These are phyloP conservation scores for Dipodomys merriami DNA, from an alignment of 2,113 vertebrate genomes.

Conservation along the genomic window DNA sequence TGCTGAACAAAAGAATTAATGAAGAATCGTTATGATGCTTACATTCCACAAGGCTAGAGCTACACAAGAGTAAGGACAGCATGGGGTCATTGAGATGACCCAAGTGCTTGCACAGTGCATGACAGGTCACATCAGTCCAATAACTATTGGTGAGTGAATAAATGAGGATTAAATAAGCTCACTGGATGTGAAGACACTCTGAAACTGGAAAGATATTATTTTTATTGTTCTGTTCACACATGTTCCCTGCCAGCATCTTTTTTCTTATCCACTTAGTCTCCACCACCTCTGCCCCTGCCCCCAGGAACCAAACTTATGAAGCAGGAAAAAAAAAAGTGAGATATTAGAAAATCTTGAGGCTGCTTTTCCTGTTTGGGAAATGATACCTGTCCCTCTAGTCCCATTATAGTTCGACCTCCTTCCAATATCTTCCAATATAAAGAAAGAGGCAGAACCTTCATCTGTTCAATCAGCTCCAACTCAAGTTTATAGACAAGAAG, in stretches of 20 bases:
- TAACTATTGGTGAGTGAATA: not conserved
- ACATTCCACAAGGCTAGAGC: not conserved
- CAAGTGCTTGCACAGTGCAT: not conserved
- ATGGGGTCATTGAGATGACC: not conserved
- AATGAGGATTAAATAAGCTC: slow-evolving; percentile 11
- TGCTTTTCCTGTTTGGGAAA: slow-evolving; percentile 29
- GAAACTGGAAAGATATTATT: not conserved
- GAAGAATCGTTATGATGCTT: not conserved
- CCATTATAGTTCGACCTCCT: not conserved
- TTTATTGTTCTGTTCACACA: slow-evolving; percentile 10
- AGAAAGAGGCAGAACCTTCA: not conserved
- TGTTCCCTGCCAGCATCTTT: not conserved
- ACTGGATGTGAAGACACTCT: not conserved
- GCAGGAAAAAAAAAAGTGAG: slow-evolving; percentile 5
- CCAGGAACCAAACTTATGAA: not conserved
- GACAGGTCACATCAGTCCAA: not conserved
- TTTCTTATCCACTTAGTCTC: slow-evolving; percentile 17
- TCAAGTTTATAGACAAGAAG: not conserved
- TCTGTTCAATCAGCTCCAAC: not conserved
- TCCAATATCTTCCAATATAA: not conserved
- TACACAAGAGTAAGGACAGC: no score
- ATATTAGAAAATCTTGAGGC: not conserved
- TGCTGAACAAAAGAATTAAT: slow-evolving; percentile 16
- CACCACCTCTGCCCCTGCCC: not conserved
- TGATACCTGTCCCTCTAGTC: not conserved